Conservation (phyloP, 2,888 invertebrate species). For the Drosophila picticornis region DNA sequence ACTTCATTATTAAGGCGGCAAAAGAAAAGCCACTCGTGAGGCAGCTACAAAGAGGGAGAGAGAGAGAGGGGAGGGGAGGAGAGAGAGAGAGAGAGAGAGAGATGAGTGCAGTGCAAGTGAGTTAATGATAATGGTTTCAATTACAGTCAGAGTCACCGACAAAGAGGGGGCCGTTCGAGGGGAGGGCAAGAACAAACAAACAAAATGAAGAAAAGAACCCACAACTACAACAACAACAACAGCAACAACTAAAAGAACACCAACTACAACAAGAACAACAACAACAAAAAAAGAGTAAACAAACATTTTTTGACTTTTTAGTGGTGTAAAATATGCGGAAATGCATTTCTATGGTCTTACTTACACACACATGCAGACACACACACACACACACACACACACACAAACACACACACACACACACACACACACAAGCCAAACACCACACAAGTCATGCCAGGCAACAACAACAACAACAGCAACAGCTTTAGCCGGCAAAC, state of each 20-base stretch:
- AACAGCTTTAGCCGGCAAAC: slow-evolving; percentile 62
- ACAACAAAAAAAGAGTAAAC: slow-evolving; percentile 65
- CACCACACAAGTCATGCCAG: slow-evolving; percentile 68
- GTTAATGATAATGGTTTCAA: slow-evolving; percentile 79
- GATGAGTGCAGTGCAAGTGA: slow-evolving; percentile 51
- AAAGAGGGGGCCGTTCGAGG: not conserved
- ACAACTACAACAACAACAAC: slow-evolving; percentile 9
- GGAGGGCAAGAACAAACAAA: slow-evolving; percentile 21
- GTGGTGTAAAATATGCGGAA: slow-evolving; percentile 82
- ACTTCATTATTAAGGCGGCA: slow-evolving; percentile 77
- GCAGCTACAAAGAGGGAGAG: not conserved
- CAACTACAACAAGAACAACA: not conserved
- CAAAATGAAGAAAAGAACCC: slow-evolving; percentile 41
- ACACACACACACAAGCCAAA: slow-evolving; percentile 54
- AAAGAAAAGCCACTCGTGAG: slow-evolving; percentile 39
- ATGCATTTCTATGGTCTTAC: slow-evolving; percentile 80
- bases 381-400: slow-evolving; percentile 13
- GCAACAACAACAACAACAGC: slow-evolving; percentile 11
- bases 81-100: not conserved
- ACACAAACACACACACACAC: not conserved
- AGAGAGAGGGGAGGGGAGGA: not conserved
- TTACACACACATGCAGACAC: slow-evolving; percentile 34
- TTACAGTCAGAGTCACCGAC: slow-evolving; percentile 45
- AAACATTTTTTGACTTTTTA: slow-evolving; percentile 78
- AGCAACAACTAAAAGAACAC: slow-evolving; percentile 24